Conservation (phyloP, 2,888 invertebrate genomes). For the Drosophila anomelani region DNA sequence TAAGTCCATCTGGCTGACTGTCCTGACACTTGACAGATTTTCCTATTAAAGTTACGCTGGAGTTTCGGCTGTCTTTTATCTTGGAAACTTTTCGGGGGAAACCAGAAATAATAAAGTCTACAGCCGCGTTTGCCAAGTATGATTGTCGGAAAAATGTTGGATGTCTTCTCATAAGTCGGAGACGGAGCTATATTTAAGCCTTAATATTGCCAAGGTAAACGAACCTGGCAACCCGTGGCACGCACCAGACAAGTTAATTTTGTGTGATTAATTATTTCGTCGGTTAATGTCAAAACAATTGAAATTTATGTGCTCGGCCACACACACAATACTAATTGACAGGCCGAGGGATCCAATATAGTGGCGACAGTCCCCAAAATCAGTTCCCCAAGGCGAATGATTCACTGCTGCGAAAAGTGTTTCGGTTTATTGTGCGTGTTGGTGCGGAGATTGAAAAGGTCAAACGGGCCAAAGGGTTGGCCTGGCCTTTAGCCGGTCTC, state of each 20-base stretch:
- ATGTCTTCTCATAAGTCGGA: neutral
- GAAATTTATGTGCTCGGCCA: conserved; percentile 66
- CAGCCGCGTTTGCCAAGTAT: neutral
- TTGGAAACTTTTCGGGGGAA: neutral
- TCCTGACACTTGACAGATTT: conserved; percentile 39
- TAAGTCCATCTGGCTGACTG: neutral
- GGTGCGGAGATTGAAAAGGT: conserved; percentile 41
- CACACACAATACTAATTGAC: conserved; percentile 61
- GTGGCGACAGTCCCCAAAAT: conserved; percentile 16
- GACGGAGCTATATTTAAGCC: neutral
- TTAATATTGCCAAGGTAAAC: conserved; percentile 15
- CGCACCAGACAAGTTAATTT: conserved; percentile 56
- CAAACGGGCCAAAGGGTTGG: conserved; percentile 46
- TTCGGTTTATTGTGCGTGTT: conserved; percentile 45
- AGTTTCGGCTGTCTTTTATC: neutral
- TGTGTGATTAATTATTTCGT: conserved; percentile 66
- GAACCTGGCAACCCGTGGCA: conserved; percentile 25
- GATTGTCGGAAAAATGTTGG: conserved; percentile 2
- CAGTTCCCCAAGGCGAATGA: conserved; percentile 36
- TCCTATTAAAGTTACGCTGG: conserved; percentile 30
- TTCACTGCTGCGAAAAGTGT: conserved; percentile 23
- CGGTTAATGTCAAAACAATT: conserved; percentile 63
- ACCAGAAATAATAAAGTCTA: conserved; percentile 21
- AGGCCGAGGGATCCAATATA: conserved; percentile 55
- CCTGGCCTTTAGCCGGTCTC: conserved; percentile 30